Evolutionary conservation across 2,888 invertebrate species (phyloP), one percentile per base, ranked within the genome.

Genomic region (Sceliomorpha sp.): DNA sequence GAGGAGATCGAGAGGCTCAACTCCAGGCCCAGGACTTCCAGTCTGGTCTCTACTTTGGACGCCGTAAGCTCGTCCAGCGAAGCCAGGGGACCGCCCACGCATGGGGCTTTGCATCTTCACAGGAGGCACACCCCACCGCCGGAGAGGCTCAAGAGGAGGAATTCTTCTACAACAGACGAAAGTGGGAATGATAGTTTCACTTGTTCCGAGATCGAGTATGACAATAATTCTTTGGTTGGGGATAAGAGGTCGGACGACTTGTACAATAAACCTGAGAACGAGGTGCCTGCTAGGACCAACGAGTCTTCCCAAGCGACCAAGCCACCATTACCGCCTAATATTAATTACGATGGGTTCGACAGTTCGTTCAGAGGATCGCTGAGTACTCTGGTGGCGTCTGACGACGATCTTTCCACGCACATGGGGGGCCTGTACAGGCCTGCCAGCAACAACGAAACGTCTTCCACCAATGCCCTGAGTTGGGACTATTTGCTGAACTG

Each of bases 131-230:
- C 93, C 15, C 93, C 94, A 9, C 93, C 93, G 29, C 91, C 93
- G 12, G 93, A 93, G 77, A 93, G 94, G 76, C 90, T 92, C 37
- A 86, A 87, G 15, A 92, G 94, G 79, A 93, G 95, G 79, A 95
- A 95, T 6, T 94, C 94, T 0, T 95, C 95, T 5, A 95, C 97
- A 6, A 96, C 97, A 79, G 98, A 98, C 86, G 98, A 98, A 88
- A 94, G 94, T 72, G 95, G 94, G 2, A 97, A 98, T 89, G 98
- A 98, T 86, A 98, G 98, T 78, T 98, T 98, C 89, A 98, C 98
- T 7, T 98, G 98, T 89, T 98, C 98, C 0, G 98, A 98, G 90
- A 98, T 98, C 84, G 98, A 98, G 88, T 98, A 97, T 86, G 98
- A 98, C 82, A 96, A 97, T 84, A 95, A 95, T 81, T 95, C 95